Evolutionary conservation across 2,797 vertebrate genomes (phyloP), one percentile per base, ranked within the genome.

Genomic region (Euthynnus affinis): DNA sequence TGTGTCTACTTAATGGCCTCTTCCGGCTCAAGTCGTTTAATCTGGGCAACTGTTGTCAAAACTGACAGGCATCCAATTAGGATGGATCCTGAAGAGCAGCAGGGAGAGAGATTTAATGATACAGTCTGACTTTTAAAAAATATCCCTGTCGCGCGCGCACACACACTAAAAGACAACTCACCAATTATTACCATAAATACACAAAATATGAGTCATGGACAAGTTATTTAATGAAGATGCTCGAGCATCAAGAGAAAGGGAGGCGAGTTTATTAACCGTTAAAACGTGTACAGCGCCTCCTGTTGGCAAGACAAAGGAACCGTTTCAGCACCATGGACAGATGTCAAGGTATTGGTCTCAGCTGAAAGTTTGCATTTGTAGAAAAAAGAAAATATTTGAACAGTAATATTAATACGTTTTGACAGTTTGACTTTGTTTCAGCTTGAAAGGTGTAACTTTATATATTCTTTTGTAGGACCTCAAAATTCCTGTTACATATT

Each of bases 21-120:
- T 92, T 94, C 22, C 68, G 78, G 69, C 74, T 86, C 22, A 34
- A 86, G 76, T 84, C 79, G 32, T 85, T 90, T 93, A 87, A 91
- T 93, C 65, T 70, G 62, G 49, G 62, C 63, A 79, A 42, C 71
- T 82, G 91, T 84, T 87, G 89, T 90, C 83, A 88, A 85, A 91
- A 73, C 77, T 90, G 93, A 93, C 93, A 91, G 86, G 59, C 77
- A 78, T 87, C 92, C 94, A 93, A 95, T 95, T 95, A 95, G 84
- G 86, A 86, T 77, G 82, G 82, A 82, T 78, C 72, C 66, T 27
- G 87, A 66, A 29, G 81, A 89, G 79, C 63, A 69, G 77, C 18
- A 23, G 29, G 68, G 46, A 49, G 27, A 29, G 65, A 80, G 42
- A 67, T 88, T 86, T 88, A 88, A 92, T 86, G 82, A 92, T 83